A percentile compares a stretch with the other conserved stretches of the same genome.
Evolutionary conservation across 1,140 invertebrate genomes (phyloP).

Genomic region (Andrena cerasifolii): DNA sequence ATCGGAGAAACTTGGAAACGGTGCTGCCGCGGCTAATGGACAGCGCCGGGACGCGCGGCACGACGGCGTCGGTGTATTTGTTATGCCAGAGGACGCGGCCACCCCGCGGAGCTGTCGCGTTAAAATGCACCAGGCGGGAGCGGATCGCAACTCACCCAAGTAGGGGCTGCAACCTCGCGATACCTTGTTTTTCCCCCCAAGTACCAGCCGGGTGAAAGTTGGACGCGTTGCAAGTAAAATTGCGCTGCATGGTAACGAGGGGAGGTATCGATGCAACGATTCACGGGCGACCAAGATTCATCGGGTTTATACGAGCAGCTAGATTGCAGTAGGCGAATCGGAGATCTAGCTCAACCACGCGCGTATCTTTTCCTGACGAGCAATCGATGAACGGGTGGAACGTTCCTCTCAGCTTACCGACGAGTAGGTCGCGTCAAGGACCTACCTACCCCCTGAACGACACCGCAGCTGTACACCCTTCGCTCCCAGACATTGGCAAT

Average conservation of each 20-base stretch:
- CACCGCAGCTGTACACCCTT: not conserved
- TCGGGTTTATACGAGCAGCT: no score
- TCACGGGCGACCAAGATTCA: not conserved
- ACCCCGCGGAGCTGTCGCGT: not conserved
- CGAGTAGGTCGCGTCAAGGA: not conserved
- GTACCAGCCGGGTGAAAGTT: not conserved
- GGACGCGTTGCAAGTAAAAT: conserved; percentile 6
- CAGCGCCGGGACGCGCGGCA: conserved; percentile 31
- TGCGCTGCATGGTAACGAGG: no score
- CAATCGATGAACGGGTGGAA: not conserved
- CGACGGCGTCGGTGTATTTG: conserved; percentile 39
- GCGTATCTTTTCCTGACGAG: no score
- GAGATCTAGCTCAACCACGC: no score
- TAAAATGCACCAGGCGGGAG: conserved; percentile 28
- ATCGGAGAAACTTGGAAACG: conserved; percentile 51
- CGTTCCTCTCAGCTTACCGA: not conserved
- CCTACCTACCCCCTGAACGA: not conserved
- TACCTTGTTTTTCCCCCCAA: conserved; percentile 1
- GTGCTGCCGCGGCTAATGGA: conserved; percentile 54
- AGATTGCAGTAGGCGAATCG: no score
- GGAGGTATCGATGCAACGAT: not conserved
- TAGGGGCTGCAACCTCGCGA: not conserved
- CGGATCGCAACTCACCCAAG: not conserved
- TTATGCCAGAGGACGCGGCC: conserved; percentile 38
- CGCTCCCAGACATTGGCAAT: not conserved